Evolutionary conservation across 2,888 invertebrate genomes (phyloP), one percentile per base, ranked within the genome.

Genomic region (Calliphora vomitoria): DNA sequence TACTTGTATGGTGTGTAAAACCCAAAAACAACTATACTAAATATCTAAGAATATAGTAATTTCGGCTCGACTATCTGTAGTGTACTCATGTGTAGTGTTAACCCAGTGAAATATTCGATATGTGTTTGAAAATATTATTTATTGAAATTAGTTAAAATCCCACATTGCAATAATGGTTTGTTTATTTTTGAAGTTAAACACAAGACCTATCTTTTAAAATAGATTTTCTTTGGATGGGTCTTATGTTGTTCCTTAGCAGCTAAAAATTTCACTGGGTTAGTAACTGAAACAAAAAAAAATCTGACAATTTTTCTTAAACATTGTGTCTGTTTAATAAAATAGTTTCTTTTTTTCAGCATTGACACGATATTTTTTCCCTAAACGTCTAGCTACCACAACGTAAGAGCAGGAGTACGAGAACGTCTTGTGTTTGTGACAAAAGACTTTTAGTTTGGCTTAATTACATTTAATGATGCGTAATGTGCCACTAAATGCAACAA

Each of bases 401-500:
- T 6, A 4, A 62, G 47, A 31, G 62, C 35, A 15, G 13, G 31
- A 31, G 50, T 15, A 72, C 41, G 13, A 62, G 18, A 68, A 38
- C 25, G 35, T 47, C 60, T 82, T 72, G n/a, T 79, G 62, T 78
- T 35, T 85, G 66, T 87, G 84, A 87, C 84, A 87, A 82, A 79
- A 82, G 87, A 82, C 84, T 82, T 84, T 79, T 85, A 87, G 84
- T 87, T 87, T 85, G 78, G 87, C 82, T 79, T 87, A 89, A 89
- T 89, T 88, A 87, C 85, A 87, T 82, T 89, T 89, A 89, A 89
- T 89, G 89, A 87, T 89, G 88, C 89, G 87, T 89, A 89, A 89
- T 89, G 82, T 87, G 82, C 82, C 80, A 84, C 84, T 84, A 78
- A 87, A 81, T 84, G 72, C 84, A 84, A 82, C 81, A 79, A 79